Evolutionary conservation across 2,113 vertebrate species (phyloP).

Genomic region (Triplophysa dalaica): DNA sequence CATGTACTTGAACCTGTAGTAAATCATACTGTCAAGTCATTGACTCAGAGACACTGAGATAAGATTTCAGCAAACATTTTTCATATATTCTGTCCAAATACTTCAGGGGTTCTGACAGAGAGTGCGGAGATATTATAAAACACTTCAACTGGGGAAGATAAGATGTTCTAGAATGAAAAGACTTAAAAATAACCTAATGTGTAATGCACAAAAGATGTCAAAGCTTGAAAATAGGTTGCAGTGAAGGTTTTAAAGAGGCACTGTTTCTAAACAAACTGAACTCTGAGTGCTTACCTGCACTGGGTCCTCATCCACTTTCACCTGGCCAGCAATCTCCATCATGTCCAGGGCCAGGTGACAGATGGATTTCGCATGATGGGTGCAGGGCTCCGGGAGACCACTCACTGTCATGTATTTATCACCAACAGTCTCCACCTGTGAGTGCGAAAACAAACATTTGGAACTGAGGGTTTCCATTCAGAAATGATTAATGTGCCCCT

Average conservation of each 20-base stretch:
- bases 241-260: neutral
- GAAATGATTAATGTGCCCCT: neutral
- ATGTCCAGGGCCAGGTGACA: conserved; percentile 96
- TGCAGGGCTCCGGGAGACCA: conserved; percentile 93
- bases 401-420: conserved; percentile 99
- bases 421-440: conserved; percentile 96
- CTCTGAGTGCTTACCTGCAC: conserved; percentile 82
- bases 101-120: too few relatives aligned
- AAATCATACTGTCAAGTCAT: too few relatives aligned
- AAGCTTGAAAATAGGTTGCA: neutral
- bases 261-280: neutral
- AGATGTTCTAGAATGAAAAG: conserved; percentile 1
- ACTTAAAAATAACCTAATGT: neutral
- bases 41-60: too few relatives aligned
- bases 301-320: conserved; percentile 93
- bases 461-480: neutral
- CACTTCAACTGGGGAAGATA: neutral
- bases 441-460: neutral
- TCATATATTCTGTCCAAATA: too few relatives aligned
- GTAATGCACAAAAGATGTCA: neutral
- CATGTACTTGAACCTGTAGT: too few relatives aligned
- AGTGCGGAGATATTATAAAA: neutral
- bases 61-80: too few relatives aligned
- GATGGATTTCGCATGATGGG: conserved; percentile 94
- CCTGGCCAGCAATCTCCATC: conserved; percentile 98